These are phyloP conservation scores for Piscicola geometra DNA, from an alignment of 2,888 invertebrate genomes.

Conservation along the genomic window DNA sequence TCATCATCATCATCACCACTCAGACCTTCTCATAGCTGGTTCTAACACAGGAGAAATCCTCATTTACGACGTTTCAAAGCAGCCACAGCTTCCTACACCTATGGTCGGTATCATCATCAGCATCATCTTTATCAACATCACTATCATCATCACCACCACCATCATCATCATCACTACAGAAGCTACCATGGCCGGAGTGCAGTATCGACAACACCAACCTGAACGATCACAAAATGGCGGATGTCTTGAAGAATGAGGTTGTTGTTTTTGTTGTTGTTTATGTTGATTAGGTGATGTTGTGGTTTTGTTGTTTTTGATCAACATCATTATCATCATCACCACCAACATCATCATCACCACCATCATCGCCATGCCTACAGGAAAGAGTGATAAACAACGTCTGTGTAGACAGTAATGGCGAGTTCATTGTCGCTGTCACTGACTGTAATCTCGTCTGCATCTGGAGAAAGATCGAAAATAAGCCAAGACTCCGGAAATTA, in stretches of 20 bases:
- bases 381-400: conserved; percentile 49
- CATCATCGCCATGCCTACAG: conserved; percentile 39
- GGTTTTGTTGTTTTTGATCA: too few relatives aligned
- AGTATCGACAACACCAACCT: neutral
- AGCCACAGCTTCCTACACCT: neutral
- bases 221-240: conserved; percentile 4
- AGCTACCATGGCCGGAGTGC: conserved; percentile 26
- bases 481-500: too few relatives aligned
- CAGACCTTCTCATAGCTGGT: neutral
- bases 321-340: too few relatives aligned
- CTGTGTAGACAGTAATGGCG: conserved; percentile 44
- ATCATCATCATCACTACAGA: neutral
- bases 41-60: neutral
- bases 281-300: too few relatives aligned
- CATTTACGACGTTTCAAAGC: neutral
- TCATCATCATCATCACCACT: neutral
- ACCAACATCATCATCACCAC: neutral
- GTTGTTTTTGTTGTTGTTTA: too few relatives aligned
- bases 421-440: conserved; percentile 48
- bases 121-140: neutral
- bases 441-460: conserved; percentile 52
- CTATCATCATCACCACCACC: neutral
- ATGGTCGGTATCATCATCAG: neutral
- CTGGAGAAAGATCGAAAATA: conserved; percentile 43
- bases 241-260: conserved; percentile 14